Evolutionary conservation across 2,113 vertebrate species (phyloP), one percentile per base, ranked within the genome.

Genomic region (Myotis davidii): DNA sequence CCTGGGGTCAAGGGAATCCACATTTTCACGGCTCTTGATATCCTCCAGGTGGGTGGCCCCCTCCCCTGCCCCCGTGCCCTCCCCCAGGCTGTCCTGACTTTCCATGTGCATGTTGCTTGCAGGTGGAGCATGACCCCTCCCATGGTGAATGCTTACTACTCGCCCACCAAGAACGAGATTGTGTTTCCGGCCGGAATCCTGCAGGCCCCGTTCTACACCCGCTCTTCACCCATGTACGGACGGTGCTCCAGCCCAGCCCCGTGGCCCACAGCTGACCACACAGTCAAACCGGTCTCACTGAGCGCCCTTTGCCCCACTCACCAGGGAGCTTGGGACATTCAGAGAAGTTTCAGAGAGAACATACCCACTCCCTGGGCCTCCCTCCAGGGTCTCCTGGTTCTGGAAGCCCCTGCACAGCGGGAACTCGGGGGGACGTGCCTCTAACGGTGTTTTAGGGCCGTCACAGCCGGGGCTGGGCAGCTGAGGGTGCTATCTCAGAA

Each of bases 71-170:
- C 21, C 11, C 21, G 2, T 2, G 0, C n/a, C 16, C 4, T 3
- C 32, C 34, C 7, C 1, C 1, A 3, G 1, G 12, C 64, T 3
- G n/a, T 5, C 73, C 70, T 1, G 27, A 2, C 21, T 13, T 0
- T 27, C 74, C 70, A 17, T 0, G 0, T 1, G 13, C 0, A 5
- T 64, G 48, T 81, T 7, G 11, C 45, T 39, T 78, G 25, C 98
- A 99, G 99, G 98, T 99, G 99, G 99, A 99, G 99, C 97, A 99
- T 99, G 99, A 99, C 99, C 0, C 99, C 99, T 0, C 99, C 99
- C 0, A 99, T 99, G 0, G 99, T 99, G 95, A 99, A 99, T 0
- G 99, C 99, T 0, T 99, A 99, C 98, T 99, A 99, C 97, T 99
- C 99, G 4, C 99, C 99, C 27, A 99, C 99, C 93, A 99, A 99